Evolutionary conservation across 2,797 vertebrate species (phyloP), one percentile per base, ranked within the genome.

Genomic region (Falco naumanni): DNA sequence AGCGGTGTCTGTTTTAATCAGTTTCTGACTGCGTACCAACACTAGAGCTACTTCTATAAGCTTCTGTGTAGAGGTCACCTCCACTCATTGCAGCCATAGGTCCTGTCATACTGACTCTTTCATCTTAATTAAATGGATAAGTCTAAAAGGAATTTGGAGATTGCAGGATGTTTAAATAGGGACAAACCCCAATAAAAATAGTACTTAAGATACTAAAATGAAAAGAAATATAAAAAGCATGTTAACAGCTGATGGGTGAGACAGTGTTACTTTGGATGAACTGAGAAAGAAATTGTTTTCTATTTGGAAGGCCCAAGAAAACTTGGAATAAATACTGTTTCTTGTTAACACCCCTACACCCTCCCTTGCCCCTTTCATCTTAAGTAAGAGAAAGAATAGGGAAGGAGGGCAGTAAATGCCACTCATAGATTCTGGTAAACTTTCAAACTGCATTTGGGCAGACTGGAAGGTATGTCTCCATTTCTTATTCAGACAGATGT

Each of bases 1-100:
- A 93, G 16, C 5, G 1, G 26, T 78, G 57, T 66, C 66, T 86
- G 18, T 63, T 95, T 82, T 84, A 92, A 87, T 94, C 51, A 69
- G 39, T 79, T 89, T 84, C 45, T 95, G 25, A 69, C 79, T 72
- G 72, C 16, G 18, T 77, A 70, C 15, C 19, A 72, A 53, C 11
- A 78, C 47, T 39, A 56, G 12, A 88, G 11, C 3, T 84, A 70
- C 43, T 70, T 70, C 43, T 61, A 2, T 41, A 29, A 89, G 43
- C 20, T 74, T 82, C 41, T 84, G 22, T 18, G 31, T 60, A 70
- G 81, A 85, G 56, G 37, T 85, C 68, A 60, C 17, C 25, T 69
- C 37, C 37, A 69, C 18, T 45, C 50, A 28, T n/a, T 71, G 54
- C 28, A 92, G 50, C 43, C 80, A 39, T 16, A 87, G 26, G 10